Base-by-base conservation (phyloP, 2,797 vertebrate species). In the Amblyraja radiata region DNA sequence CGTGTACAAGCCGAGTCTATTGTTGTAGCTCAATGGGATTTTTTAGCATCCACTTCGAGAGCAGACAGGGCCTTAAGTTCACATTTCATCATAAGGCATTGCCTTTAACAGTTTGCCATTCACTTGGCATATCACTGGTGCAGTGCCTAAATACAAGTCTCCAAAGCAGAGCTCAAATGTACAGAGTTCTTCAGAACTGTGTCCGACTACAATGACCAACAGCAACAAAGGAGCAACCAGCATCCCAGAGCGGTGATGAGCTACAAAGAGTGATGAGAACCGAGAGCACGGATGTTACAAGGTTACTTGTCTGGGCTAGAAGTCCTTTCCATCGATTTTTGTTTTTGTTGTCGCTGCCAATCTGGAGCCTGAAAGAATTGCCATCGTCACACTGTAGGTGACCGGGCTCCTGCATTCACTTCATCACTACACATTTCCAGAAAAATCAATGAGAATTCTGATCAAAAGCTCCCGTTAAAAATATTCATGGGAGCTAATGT, bases 381-480 rank as follows among this genome's bases (percentile, higher is more conserved):
- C 14, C 76, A 8, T 23, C 76, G 90, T 76, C 23, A n/a, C 90
- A 76, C 39, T 58, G 18, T 74, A 9, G 36, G 68, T 76, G 36
- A 23, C 90, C 18, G 39, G 23, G 36, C 46, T 6, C 36, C 71
- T 9, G 23, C 39, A 16, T 73, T 74, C 90, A 74, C 74, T 91
- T 74, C 90, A 91, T 6, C 46, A 21, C 80, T 54, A 16, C 21
- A 18, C 84, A 36, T 32, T 21, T 84, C 81, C 81, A 74, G 90
- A 71, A 71, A 92, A 92, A 92, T 92, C 90, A 76, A 92, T 92
- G 90, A 76, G 46, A 76, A 46, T 92, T 92, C 76, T 92, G 90
- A 92, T 92, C 90, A 92, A 92, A 74, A 74, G 36, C 68, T 76
- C 73, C 36, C 46, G 54, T 76, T 74, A 1, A 76, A 54, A 76